Conservation (phyloP, 2,888 invertebrate genomes). For the Anaspis maculata region DNA sequence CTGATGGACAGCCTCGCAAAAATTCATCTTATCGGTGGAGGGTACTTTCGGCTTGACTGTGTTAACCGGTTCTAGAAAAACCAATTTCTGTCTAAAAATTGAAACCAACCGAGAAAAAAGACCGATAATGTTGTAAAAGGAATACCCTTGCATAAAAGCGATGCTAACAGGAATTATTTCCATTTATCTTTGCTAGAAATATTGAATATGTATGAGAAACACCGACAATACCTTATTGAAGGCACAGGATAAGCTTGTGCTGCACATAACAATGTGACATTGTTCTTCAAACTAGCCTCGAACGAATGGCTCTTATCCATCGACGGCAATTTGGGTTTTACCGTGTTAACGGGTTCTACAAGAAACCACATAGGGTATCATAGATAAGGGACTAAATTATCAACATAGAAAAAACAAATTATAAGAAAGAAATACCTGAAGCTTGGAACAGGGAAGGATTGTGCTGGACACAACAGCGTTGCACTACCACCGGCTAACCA, state of each 20-base stretch:
- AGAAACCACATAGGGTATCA: too few relatives aligned
- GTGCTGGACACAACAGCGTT: conserved; percentile 56
- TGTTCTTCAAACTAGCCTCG: conserved; percentile 43
- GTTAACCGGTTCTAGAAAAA: conserved; percentile 50
- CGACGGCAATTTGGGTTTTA: conserved; percentile 55
- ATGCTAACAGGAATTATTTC: too few relatives aligned
- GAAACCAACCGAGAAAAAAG: too few relatives aligned
- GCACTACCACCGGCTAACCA: conserved; percentile 23
- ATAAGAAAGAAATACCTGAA: conserved; percentile 51
- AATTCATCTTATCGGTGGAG: conserved; percentile 56
- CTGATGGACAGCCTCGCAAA: conserved; percentile 46
- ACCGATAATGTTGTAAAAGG: too few relatives aligned
- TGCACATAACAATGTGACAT: conserved; percentile 61
- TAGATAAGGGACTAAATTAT: too few relatives aligned
- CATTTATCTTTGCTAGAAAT: too few relatives aligned
- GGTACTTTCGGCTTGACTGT: conserved; percentile 55
- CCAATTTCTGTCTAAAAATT: too few relatives aligned
- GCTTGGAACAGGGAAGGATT: conserved; percentile 58
- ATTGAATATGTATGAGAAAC: too few relatives aligned
- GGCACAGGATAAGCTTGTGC: conserved; percentile 72
- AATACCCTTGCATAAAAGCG: too few relatives aligned
- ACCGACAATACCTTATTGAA: conserved; percentile 59
- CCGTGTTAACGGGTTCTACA: conserved; percentile 41
- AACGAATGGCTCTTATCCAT: conserved; percentile 58
- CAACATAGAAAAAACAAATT: background rate